Evolutionary conservation across 2,797 vertebrate genomes (phyloP).

Genomic region (Alcedo quadribrachys): DNA sequence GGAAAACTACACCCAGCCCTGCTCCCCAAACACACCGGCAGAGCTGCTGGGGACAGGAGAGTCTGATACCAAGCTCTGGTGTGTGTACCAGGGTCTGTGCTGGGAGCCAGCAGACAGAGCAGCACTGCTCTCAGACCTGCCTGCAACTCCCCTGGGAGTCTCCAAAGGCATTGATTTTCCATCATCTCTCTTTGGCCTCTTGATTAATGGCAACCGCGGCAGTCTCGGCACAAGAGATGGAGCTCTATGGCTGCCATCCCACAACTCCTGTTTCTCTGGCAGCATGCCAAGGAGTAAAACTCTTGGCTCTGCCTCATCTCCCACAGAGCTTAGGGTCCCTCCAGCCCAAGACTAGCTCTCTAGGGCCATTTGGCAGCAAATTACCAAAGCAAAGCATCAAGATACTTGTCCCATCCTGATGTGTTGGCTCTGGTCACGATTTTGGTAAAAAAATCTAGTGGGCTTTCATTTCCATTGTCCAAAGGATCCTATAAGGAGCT

Average conservation of each 20-base stretch:
- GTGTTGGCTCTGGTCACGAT: not conserved
- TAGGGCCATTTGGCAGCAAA: not conserved
- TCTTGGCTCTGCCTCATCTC: not conserved
- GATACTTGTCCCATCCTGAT: not conserved
- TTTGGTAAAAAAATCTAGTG: not conserved
- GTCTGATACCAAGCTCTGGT: not conserved
- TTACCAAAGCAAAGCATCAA: conserved; percentile 12
- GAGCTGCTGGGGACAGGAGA: not conserved
- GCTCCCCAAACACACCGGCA: not conserved
- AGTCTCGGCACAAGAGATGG: fast-evolving
- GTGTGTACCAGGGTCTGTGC: not conserved
- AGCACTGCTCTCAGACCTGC: not conserved
- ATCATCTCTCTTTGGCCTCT: not conserved
- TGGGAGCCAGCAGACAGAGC: fast-evolving
- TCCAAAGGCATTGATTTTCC: not conserved
- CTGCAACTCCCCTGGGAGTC: not conserved
- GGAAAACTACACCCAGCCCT: not conserved
- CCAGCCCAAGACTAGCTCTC: fast-evolving
- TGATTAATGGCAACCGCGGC: not conserved
- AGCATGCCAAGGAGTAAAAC: not conserved
- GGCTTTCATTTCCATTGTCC: not conserved
- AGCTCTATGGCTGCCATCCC: not conserved
- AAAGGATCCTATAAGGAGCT: not conserved
- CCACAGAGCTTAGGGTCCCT: not conserved
- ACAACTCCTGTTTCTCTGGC: not conserved